A percentile compares a stretch with the other conserved stretches of the same genome.
These are phyloP conservation scores for Lepidurus apus DNA, from an alignment of 1,140 invertebrate genomes.

Conservation along the genomic window DNA sequence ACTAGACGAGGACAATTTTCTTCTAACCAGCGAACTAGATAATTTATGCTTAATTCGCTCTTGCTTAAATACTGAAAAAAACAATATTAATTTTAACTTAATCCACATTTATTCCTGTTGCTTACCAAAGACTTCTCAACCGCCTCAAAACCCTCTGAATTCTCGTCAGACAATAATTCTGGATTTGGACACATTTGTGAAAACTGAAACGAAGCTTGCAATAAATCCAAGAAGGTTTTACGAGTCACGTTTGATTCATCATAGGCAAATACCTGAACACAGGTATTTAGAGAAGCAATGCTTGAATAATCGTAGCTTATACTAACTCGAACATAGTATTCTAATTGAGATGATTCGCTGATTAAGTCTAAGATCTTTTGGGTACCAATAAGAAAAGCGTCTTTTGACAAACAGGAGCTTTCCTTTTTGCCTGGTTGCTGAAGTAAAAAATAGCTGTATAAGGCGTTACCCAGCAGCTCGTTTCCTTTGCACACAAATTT, in stretches of 20 bases:
- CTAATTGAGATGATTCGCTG: constrained; percentile 14
- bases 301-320: constrained; percentile 4
- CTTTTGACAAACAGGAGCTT: constrained; percentile 20
- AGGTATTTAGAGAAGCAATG: neutral
- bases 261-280: neutral
- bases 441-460: constrained; percentile 16
- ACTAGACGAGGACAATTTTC: constrained; percentile 68
- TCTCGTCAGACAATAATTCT: constrained; percentile 6
- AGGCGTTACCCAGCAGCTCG: constrained; percentile 13
- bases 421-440: neutral
- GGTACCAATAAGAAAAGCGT: constrained; percentile 23
- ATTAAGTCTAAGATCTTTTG: constrained; percentile 29
- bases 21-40: constrained; percentile 70
- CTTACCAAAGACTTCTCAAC: neutral
- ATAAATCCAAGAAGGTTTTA: neutral
- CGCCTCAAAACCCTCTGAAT: neutral
- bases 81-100: neutral
- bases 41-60: constrained; percentile 62
- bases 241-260: neutral
- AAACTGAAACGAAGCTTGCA: neutral
- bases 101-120: neutral
- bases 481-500: constrained; percentile 29
- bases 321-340: constrained; percentile 23
- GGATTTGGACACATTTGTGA: neutral
- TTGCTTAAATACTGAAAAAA: constrained; percentile 64